Percentiles rank a stretch among this genome's conserved stretches.
These are phyloP conservation scores for Entomobrya multifasciata DNA, from an alignment of 2,888 invertebrate species.

Conservation along the genomic window DNA sequence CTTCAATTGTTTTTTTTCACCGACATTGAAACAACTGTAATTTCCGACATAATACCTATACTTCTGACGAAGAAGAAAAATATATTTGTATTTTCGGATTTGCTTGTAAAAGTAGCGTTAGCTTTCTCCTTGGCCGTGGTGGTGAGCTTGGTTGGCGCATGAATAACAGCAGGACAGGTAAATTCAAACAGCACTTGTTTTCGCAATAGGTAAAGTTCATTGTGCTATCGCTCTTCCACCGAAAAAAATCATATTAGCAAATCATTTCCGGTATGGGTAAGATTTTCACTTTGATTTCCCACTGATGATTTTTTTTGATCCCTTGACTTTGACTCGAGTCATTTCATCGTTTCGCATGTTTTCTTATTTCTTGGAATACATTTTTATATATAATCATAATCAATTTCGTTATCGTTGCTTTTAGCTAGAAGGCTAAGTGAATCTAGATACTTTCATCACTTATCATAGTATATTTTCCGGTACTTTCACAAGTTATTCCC, in stretches of 20 bases:
- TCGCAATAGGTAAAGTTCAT: background rate
- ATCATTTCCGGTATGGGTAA: slow-evolving; percentile 21
- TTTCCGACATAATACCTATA: background rate
- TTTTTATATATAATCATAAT: too few relatives aligned
- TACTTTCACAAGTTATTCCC: too few relatives aligned
- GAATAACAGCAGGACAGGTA: too few relatives aligned
- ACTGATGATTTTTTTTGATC: too few relatives aligned
- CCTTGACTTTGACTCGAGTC: too few relatives aligned
- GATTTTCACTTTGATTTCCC: slow-evolving; percentile 14
- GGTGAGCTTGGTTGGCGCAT: background rate
- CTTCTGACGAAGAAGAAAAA: background rate
- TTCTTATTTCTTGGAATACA: too few relatives aligned
- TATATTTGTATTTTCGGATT: background rate
- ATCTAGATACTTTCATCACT: too few relatives aligned
- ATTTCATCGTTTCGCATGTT: too few relatives aligned
- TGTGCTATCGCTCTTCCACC: background rate
- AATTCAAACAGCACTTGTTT: background rate
- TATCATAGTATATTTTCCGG: too few relatives aligned
- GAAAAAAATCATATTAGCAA: background rate
- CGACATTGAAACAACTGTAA: background rate
- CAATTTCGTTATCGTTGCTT: too few relatives aligned
- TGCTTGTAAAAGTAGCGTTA: background rate
- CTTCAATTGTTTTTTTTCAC: background rate
- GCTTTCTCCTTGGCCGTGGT: background rate
- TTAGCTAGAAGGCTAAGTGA: too few relatives aligned